Conservation (phyloP, 2,888 invertebrate genomes). For the Clostera curtula region DNA sequence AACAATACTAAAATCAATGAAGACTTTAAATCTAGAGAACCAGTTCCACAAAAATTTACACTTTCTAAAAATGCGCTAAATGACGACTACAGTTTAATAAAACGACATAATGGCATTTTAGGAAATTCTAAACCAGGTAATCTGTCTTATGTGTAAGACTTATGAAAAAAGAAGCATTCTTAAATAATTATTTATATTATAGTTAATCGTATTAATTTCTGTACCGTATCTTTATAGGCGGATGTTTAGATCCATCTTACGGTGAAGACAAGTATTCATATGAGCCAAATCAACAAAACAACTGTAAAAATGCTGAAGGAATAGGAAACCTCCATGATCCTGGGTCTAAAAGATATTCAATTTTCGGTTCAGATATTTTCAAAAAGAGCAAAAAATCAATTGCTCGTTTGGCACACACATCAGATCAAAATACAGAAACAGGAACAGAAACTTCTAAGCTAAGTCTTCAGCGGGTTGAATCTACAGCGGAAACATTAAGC, state of each 20-base stretch:
- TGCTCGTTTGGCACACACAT: slow-evolving; percentile 10
- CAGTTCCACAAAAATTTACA: slow-evolving; percentile 20
- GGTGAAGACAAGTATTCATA: slow-evolving; percentile 53
- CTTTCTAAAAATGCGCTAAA: slow-evolving; percentile 25
- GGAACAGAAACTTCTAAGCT: slow-evolving; percentile 17
- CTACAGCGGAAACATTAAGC: slow-evolving; percentile 14
- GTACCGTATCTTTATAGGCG: slow-evolving; percentile 47
- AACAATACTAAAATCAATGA: slow-evolving; percentile 11
- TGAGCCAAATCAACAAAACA: slow-evolving; percentile 18
- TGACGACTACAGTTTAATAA: slow-evolving; percentile 8
- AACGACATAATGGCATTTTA: slow-evolving; percentile 34
- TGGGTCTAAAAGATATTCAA: slow-evolving; percentile 13
- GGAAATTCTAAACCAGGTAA: slow-evolving; percentile 58
- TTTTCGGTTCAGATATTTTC: slow-evolving; percentile 15
- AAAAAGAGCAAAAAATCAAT: slow-evolving; percentile 17
- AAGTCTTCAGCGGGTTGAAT: slow-evolving; percentile 20
- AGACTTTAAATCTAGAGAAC: slow-evolving; percentile 22
- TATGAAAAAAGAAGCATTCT: background rate
- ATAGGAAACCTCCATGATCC: background rate
- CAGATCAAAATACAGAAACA: slow-evolving; percentile 3
- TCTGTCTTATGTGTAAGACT: slow-evolving; percentile 11
- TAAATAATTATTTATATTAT: too few relatives aligned
- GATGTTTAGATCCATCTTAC: slow-evolving; percentile 60
- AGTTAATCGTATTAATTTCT: too few relatives aligned
- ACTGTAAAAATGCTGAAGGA: too few relatives aligned